Conservation (phyloP, 2,113 vertebrate species). For the Gila orcuttii region DNA sequence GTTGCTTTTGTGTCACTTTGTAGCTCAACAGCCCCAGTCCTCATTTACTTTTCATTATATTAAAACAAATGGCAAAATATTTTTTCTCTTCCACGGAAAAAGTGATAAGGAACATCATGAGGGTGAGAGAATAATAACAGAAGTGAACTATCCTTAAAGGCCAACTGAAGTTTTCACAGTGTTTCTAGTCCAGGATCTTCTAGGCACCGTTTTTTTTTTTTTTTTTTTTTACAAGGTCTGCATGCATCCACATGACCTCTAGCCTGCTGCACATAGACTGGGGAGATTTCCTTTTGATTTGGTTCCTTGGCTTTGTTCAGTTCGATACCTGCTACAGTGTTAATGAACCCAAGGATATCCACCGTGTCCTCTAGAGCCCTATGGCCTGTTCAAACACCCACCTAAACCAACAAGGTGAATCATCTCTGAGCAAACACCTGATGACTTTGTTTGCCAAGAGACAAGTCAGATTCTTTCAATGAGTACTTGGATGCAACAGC, state of each 20-base stretch:
- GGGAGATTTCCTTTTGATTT: slow-evolving; percentile 17
- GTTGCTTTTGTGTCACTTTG: too few relatives aligned
- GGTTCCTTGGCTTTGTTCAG: slow-evolving; percentile 20
- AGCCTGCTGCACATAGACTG: background rate
- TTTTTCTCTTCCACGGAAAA: background rate
- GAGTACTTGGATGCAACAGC: background rate
- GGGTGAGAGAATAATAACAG: background rate
- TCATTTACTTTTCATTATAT: background rate
- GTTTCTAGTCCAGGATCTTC: background rate
- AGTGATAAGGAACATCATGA: background rate
- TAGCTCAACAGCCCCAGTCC: background rate
- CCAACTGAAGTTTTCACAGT: background rate
- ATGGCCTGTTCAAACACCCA: slow-evolving; percentile 47
- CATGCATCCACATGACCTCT: background rate
- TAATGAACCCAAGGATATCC: slow-evolving; percentile 35
- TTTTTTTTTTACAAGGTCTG: background rate
- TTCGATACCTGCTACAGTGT: slow-evolving; percentile 15
- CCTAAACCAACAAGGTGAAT: slow-evolving; percentile 45
- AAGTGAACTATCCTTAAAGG: background rate
- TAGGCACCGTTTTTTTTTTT: background rate
- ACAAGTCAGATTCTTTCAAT: background rate
- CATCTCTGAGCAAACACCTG: slow-evolving; percentile 42
- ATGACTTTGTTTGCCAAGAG: background rate
- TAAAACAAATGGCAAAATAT: background rate
- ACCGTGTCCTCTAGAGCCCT: slow-evolving; percentile 4